Percentiles rank a stretch among this genome's conserved stretches.
Conservation (phyloP, 2,113 vertebrate genomes). For the Salvelinus namaycush region DNA sequence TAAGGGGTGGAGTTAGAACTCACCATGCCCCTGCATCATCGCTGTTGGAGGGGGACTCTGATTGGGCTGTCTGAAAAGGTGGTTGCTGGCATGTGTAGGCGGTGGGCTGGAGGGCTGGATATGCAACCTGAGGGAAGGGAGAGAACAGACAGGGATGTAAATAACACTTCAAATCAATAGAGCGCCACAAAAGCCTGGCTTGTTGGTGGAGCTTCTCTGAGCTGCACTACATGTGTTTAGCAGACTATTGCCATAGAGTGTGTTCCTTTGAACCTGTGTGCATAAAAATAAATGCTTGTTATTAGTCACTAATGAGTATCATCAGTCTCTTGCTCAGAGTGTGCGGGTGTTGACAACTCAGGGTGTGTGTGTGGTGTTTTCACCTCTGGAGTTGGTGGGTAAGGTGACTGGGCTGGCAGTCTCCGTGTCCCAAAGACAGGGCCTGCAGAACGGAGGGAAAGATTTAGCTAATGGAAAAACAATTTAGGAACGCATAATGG, state of each 20-base stretch:
- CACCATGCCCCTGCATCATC: slow-evolving; percentile 89
- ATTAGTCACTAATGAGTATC: too few species aligned
- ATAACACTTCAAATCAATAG: not conserved
- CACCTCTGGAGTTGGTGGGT: slow-evolving; percentile 99
- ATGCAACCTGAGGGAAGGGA: slow-evolving; percentile 82
- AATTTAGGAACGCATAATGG: too few species aligned
- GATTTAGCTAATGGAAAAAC: slow-evolving; percentile 38
- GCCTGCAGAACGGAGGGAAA: slow-evolving; percentile 80
- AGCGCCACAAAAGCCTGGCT: too few species aligned
- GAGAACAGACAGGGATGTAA: not conserved
- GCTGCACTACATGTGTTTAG: too few species aligned
- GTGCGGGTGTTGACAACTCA: too few species aligned
- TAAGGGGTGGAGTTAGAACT: slow-evolving; percentile 40
- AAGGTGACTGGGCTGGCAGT: slow-evolving; percentile 95
- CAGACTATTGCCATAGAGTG: too few species aligned
- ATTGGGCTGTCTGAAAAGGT: slow-evolving; percentile 93
- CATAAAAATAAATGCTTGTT: too few species aligned
- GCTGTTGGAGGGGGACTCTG: slow-evolving; percentile 87
- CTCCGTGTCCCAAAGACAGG: slow-evolving; percentile 84
- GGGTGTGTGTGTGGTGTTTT: slow-evolving; percentile 19
- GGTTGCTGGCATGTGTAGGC: slow-evolving; percentile 94
- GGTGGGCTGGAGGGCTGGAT: slow-evolving; percentile 98
- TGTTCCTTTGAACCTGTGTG: too few species aligned
- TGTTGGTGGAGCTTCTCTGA: too few species aligned
- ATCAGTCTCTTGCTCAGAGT: not conserved